Base-by-base conservation (phyloP, 2,888 invertebrate species). In the Lasioglossum figueresi region DNA sequence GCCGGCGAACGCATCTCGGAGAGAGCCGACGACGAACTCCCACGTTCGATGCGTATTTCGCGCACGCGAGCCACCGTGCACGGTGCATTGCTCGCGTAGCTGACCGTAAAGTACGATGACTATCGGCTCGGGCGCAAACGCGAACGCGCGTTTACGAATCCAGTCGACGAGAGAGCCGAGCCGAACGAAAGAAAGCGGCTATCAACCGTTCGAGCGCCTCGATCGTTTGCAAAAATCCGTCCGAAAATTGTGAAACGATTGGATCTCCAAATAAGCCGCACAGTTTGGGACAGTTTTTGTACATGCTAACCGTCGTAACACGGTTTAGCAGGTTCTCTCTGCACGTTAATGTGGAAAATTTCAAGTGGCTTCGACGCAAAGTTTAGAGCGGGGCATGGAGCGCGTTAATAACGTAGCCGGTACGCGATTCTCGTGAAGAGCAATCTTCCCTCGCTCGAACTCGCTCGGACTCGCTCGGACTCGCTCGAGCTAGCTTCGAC, bases 351-450 rank as follows among this genome's bases (percentile, higher is more conserved):
- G 19, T 19, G 48, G 19, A 48, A 19, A 19, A 19, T 19, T 19
- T 19, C 19, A 2, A 6, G 19, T 19, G 19, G 19, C 19, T 48
- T 6, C 6, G 19, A 48, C 48, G 48, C 6, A 19, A 19, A 48
- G 48, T 48, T 19, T 16, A 19, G 48, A 48, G 48, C 19, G 5
- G 48, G 19, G 48, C 48, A 48, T 19, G 48, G 48, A 48, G 19
- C 48, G 48, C 48, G 48, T 48, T 48, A 48, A 48, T 48, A 48
- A 93, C 91, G 91, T 88, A 87, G 86, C 88, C 90, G 88, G 90
- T 92, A 90, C 90, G 90, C 82, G 83, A 88, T 86, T 83, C 82
- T 91, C 89, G 91, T 90, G 89, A 91, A 90, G 91, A 92, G 90
- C 90, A 89, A 89, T 84, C 83, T 84, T 70, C 34, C 23, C 75